Conservation (phyloP, 2,797 vertebrate species). For the Australoheros facetus region DNA sequence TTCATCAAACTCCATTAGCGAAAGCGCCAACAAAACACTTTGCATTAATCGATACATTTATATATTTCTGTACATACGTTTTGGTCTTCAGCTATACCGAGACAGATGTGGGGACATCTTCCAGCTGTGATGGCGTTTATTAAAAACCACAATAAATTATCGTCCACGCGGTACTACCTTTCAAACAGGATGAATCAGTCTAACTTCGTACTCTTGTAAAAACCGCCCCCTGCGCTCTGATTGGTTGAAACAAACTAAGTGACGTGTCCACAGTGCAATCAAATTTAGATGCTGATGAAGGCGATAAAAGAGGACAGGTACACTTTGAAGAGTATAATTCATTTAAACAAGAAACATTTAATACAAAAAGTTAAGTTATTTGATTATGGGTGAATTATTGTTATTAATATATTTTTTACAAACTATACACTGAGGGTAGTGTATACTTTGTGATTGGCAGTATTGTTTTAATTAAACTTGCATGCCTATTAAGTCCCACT, state of each 20-base stretch:
- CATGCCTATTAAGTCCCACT: fast-evolving
- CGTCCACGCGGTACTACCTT: not conserved
- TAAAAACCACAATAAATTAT: fast-evolving
- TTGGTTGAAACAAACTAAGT: conserved; percentile 23
- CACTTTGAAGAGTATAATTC: not conserved
- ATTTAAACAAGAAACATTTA: not conserved
- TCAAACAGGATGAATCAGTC: not conserved
- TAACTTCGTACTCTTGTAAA: not conserved
- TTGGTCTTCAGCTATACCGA: conserved; percentile 39
- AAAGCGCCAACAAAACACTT: not conserved
- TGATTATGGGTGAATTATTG: not conserved
- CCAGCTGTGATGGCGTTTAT: not conserved
- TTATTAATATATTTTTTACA: not conserved
- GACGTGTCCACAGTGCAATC: conserved; percentile 17
- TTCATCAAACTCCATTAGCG: not conserved
- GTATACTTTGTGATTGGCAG: not conserved
- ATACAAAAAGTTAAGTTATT: not conserved
- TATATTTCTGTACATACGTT: conserved; percentile 24
- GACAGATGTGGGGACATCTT: not conserved
- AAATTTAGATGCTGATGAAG: conserved; percentile 19
- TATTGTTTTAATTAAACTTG: not conserved
- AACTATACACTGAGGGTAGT: not conserved
- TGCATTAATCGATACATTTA: not conserved
- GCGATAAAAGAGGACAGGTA: conserved; percentile 4
- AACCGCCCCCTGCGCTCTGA: conserved; percentile 31